Percentiles rank a stretch among this genome's conserved stretches.
Conservation (phyloP, 1,140 invertebrate genomes). For the Anastrepha obliqua region DNA sequence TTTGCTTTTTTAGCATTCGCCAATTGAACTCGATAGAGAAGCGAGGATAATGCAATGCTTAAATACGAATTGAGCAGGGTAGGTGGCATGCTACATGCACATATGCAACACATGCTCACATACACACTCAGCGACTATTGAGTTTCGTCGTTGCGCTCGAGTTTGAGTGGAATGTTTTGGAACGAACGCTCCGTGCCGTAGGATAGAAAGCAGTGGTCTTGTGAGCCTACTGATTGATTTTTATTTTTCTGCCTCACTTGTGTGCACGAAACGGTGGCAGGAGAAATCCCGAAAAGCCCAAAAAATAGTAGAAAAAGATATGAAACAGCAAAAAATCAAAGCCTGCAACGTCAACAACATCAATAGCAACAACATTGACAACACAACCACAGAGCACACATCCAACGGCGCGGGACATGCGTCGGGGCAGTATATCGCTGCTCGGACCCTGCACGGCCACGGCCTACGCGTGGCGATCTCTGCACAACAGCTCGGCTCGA, state of each 20-base stretch:
- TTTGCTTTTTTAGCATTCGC: conserved; percentile 69
- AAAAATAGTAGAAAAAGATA: conserved; percentile 40
- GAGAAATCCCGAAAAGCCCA: conserved; percentile 57
- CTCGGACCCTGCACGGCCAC: conserved; percentile 37
- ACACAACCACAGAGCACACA: conserved; percentile 56
- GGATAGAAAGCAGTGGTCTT: neutral
- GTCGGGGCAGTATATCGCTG: conserved; percentile 45
- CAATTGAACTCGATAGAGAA: conserved; percentile 54
- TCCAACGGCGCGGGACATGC: neutral
- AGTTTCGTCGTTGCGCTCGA: conserved; percentile 26
- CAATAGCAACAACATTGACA: conserved; percentile 58
- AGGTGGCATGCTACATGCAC: neutral
- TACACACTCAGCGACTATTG: neutral
- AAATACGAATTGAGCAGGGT: neutral
- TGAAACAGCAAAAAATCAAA: conserved; percentile 41
- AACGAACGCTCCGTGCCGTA: neutral
- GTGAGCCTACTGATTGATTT: conserved; percentile 52
- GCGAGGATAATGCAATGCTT: conserved; percentile 22
- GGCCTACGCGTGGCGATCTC: neutral
- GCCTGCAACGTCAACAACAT: conserved; percentile 56
- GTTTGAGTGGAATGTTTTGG: conserved; percentile 40
- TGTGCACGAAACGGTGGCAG: conserved; percentile 45
- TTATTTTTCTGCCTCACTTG: conserved; percentile 41
- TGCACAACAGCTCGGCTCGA: conserved; percentile 31
- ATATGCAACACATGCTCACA: neutral